Conservation (phyloP, 1,140 invertebrate genomes). For the Aricia agestis region DNA sequence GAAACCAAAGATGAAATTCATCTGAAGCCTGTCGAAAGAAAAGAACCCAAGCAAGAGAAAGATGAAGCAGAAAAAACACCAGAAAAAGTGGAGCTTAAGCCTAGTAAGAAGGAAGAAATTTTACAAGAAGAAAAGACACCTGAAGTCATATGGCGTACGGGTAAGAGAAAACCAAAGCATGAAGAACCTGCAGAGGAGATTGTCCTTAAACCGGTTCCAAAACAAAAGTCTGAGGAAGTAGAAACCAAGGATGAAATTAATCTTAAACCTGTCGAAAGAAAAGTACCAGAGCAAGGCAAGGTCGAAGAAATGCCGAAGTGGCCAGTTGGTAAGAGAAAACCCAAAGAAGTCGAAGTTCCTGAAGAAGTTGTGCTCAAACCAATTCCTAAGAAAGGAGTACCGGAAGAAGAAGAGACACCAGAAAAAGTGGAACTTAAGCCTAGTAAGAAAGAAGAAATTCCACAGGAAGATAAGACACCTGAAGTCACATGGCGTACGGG, state of each 20-base stretch:
- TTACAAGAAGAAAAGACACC: conserved; percentile 13
- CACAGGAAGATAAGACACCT: neutral
- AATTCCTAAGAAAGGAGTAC: conserved; percentile 26
- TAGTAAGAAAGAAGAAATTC: conserved; percentile 33
- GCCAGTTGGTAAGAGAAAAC: conserved; percentile 24
- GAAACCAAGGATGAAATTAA: conserved; percentile 47
- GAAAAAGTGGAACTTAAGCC: conserved; percentile 30
- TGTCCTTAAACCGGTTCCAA: neutral
- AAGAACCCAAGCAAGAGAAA: conserved; percentile 25
- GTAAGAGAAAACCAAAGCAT: neutral
- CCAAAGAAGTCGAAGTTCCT: conserved; percentile 29
- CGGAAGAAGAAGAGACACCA: conserved; percentile 29
- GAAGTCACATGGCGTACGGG: neutral
- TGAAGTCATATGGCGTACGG: neutral
- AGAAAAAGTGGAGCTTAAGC: conserved; percentile 28
- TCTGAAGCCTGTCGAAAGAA: too few species aligned
- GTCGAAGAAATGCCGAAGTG: conserved; percentile 24
- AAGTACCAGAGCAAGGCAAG: conserved; percentile 25
- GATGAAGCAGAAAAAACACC: conserved; percentile 32
- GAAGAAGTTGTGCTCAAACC: conserved; percentile 36
- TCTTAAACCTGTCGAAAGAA: conserved; percentile 26
- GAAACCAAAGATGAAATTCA: too few species aligned
- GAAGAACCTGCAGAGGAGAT: conserved; percentile 4
- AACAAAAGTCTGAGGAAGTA: conserved; percentile 35
- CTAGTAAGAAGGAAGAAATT: conserved; percentile 33